Base-by-base conservation (phyloP, 2,113 vertebrate genomes). In the Sylvietta virens region DNA sequence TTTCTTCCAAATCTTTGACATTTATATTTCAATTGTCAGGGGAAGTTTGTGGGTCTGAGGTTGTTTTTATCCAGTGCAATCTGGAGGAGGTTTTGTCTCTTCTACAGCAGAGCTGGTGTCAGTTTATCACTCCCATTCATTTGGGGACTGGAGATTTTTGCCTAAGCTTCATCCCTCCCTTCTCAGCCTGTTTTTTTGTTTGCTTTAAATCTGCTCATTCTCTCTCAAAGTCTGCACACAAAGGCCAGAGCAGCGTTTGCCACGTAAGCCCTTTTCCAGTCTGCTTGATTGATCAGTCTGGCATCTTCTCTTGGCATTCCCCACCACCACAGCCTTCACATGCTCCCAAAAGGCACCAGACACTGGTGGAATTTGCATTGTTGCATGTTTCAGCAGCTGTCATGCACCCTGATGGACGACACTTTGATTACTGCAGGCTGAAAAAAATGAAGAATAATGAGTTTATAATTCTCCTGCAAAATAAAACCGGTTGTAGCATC, bases 231-330 rank as follows among this genome's bases (percentile, higher is more conserved):
- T 86, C 86, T 91, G 77, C 81, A 69, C 64, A 94, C 93, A 91
- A 93, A 97, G 89, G 79, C 15, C 71, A 50, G 62, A 9, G 72
- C 80, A 58, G 62, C 15, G 81, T 95, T 79, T 61, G 53, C 69
- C 82, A 91, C 35, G 1, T 77, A 85, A 97, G 89, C 91, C 78
- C 81, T 64, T 95, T 91, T 91, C 91, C 94, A 97, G 87, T 83
- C 89, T 91, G 74, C 92, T 91, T 95, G 94, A 94, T 72, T 94
- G 90, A 93, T 97, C 90, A 87, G 90, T 92, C 91, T 89, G 86
- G 94, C 70, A 86, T 84, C 85, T 89, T 95, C 92, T 81, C 57
- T 69, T 86, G 92, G 90, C 92, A 66, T 66, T 54, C 27, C 24
- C 21, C 76, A 39, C 53, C 2, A 1, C 57, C 53, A 14, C 83